These are phyloP conservation scores for Atherinosoma microstoma DNA, from an alignment of 2,797 vertebrate species.

Conservation along the genomic window DNA sequence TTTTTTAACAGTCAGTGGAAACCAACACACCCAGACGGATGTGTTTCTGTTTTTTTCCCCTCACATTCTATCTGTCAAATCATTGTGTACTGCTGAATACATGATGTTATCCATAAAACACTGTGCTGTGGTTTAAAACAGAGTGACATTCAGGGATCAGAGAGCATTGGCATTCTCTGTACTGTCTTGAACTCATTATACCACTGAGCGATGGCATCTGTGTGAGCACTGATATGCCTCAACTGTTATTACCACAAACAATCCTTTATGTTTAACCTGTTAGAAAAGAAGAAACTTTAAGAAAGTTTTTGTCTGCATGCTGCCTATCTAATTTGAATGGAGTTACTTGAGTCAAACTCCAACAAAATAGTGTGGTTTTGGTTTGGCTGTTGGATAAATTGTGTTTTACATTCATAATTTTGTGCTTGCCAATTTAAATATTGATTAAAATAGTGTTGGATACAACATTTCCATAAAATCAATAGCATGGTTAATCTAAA, in stretches of 20 bases:
- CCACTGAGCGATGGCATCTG: constrained; percentile 74
- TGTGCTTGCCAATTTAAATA: constrained; percentile 55
- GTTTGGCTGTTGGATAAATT: constrained; percentile 17
- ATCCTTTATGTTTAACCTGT: constrained; percentile 52
- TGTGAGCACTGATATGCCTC: constrained; percentile 60
- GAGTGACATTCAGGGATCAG: constrained; percentile 83
- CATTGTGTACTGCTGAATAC: constrained; percentile 71
- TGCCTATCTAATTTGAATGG: neutral
- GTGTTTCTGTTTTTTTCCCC: constrained; percentile 34
- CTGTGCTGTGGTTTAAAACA: constrained; percentile 68
- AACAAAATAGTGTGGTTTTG: constrained; percentile 18
- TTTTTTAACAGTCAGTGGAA: constrained; percentile 78
- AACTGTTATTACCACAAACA: constrained; percentile 73
- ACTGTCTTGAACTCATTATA: constrained; percentile 73
- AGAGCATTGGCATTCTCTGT: constrained; percentile 78
- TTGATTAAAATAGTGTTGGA: constrained; percentile 63
- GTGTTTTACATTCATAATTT: constrained; percentile 39
- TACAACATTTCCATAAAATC: constrained; percentile 60
- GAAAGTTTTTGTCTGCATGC: no score
- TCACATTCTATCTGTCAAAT: constrained; percentile 69
- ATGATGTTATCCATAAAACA: constrained; percentile 78
- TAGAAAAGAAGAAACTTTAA: constrained; percentile 29
- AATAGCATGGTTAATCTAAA: constrained; percentile 67
- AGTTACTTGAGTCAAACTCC: constrained; percentile 11
- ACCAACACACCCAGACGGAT: constrained; percentile 70